Conservation (phyloP, 2,888 invertebrate genomes). For the Zonitis immaculata region DNA sequence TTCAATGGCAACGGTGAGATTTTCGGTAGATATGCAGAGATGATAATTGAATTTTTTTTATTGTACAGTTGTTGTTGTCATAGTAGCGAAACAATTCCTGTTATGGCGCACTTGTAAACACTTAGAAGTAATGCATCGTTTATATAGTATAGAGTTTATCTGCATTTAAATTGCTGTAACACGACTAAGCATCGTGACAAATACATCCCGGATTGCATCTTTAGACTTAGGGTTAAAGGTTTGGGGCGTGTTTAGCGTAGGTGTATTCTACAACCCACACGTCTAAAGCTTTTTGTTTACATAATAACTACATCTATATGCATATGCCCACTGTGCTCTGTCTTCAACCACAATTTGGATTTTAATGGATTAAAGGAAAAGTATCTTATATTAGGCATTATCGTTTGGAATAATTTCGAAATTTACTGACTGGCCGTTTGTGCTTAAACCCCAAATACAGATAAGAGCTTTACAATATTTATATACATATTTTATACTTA, state of each 20-base stretch:
- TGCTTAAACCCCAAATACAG: neutral
- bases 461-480: neutral
- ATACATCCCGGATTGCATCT: conserved; percentile 40
- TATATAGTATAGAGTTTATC: conserved; percentile 28
- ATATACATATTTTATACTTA: neutral
- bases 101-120: conserved; percentile 27
- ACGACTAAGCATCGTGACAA: conserved; percentile 41
- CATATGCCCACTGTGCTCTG: conserved; percentile 22
- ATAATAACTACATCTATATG: conserved; percentile 35
- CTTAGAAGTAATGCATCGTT: conserved; percentile 25
- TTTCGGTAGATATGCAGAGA: neutral
- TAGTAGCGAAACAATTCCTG: neutral
- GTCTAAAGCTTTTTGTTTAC: conserved; percentile 29
- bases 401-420: conserved; percentile 12
- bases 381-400: conserved; percentile 10
- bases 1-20: neutral
- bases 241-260: conserved; percentile 30
- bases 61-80: neutral
- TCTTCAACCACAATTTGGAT: conserved; percentile 18
- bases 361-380: conserved; percentile 18
- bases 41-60: neutral
- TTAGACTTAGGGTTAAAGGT: conserved; percentile 30
- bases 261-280: conserved; percentile 28
- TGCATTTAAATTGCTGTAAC: conserved; percentile 41
- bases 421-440: neutral